phyloP scores from a whole-genome alignment of 2,888 invertebrate genomes.

The Lycaena phlaeas region DNA sequence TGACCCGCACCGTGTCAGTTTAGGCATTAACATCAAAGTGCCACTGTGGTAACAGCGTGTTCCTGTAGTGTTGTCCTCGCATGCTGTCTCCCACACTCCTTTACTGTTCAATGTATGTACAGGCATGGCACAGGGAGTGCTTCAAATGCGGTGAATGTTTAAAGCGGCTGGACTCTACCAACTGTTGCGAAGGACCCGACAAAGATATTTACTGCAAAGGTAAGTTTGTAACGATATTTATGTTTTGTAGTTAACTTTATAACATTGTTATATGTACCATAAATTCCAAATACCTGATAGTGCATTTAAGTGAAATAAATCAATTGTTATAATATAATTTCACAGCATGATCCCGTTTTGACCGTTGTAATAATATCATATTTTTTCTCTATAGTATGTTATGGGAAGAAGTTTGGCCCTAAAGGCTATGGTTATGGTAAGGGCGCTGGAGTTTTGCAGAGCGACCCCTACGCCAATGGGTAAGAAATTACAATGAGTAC shows the following conservation, averaged over 20 bases:
- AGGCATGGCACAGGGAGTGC: constrained; percentile 94
- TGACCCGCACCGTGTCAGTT: constrained; percentile 19
- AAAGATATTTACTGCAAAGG: constrained; percentile 98
- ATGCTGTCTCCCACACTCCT: constrained; percentile 34
- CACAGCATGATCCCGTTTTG: constrained; percentile 16
- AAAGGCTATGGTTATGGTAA: constrained; percentile 98
- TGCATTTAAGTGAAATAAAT: constrained; percentile 2
- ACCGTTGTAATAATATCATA: constrained; percentile 27
- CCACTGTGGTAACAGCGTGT: constrained; percentile 55
- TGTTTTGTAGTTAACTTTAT: constrained; percentile 7
- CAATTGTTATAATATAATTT: constrained; percentile 12
- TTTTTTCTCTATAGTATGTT: constrained; percentile 83
- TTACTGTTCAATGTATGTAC: constrained; percentile 67
- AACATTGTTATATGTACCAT: neutral
- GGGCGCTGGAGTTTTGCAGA: constrained; percentile 94
- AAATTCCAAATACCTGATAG: neutral
- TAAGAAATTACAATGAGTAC: constrained; percentile 58
- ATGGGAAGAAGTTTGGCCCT: constrained; percentile 97
- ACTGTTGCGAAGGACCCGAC: constrained; percentile 94
- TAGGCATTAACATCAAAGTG: constrained; percentile 42
- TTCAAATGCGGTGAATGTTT: constrained; percentile 92
- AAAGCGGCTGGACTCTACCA: constrained; percentile 91
- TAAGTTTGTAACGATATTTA: constrained; percentile 63
- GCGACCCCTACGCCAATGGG: constrained; percentile 89
- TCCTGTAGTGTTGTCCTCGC: constrained; percentile 36